Conservation (phyloP, 2,888 invertebrate genomes). For the Dicyrtomina minuta region DNA sequence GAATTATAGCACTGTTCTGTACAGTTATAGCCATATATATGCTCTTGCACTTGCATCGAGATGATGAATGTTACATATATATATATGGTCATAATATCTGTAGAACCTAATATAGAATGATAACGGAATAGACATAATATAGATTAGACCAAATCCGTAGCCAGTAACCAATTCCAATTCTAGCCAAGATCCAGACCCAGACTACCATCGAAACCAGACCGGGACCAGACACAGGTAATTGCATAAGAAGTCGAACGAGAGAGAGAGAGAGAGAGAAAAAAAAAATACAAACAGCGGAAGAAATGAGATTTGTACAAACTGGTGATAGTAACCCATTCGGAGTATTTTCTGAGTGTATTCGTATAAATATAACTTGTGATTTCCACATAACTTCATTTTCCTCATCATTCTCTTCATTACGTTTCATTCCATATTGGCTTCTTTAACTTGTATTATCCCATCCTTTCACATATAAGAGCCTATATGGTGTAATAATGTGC, state of each 20-base stretch:
- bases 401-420: slow-evolving; percentile 46
- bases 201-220: background rate
- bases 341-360: background rate
- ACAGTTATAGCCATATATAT: too few relatives aligned
- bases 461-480: slow-evolving; percentile 2
- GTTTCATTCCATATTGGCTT: slow-evolving; percentile 46
- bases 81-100: too few relatives aligned
- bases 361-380: slow-evolving; percentile 34
- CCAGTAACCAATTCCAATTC: background rate
- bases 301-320: slow-evolving; percentile 38
- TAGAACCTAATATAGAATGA: background rate
- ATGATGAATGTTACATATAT: too few relatives aligned
- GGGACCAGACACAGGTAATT: slow-evolving; percentile 32
- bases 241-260: slow-evolving; percentile 33
- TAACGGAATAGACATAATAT: background rate
- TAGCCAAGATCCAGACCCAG: background rate
- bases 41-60: too few relatives aligned
- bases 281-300: slow-evolving; percentile 35
- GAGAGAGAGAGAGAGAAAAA: too few relatives aligned
- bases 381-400: slow-evolving; percentile 46
- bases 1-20: too few relatives aligned
- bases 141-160: background rate
- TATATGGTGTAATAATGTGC: too few relatives aligned
- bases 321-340: slow-evolving; percentile 6
- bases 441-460: slow-evolving; percentile 22